Evolutionary conservation across 1,140 invertebrate genomes (phyloP).

Genomic region (Drosophila micromelanica): DNA sequence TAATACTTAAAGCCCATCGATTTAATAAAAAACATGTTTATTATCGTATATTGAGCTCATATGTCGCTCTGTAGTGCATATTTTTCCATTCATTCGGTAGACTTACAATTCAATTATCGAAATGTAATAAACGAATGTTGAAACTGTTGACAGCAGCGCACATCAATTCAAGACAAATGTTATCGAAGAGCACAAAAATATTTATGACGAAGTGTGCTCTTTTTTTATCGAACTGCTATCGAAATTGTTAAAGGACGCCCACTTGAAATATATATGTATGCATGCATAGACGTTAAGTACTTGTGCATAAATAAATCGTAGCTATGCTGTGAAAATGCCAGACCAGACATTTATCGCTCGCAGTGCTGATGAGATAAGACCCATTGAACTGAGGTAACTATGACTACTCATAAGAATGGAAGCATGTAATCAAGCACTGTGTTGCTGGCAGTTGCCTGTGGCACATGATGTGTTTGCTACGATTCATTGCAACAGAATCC

Average conservation of each 20-base stretch:
- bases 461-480: background rate
- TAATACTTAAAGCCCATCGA: no score
- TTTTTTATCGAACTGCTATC: slow-evolving; percentile 11
- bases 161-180: background rate
- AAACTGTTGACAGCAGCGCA: background rate
- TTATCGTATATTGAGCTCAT: no score
- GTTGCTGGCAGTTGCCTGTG: background rate
- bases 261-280: background rate
- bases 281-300: background rate
- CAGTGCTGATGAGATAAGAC: slow-evolving; percentile 1
- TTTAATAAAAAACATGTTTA: no score
- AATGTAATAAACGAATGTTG: background rate
- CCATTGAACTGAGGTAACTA: slow-evolving; percentile 6
- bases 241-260: slow-evolving; percentile 1
- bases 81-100: background rate
- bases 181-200: background rate
- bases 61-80: no score
- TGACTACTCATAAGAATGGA: background rate
- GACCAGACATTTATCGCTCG: slow-evolving; percentile 5
- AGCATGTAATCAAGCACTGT: slow-evolving; percentile 6
- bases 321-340: slow-evolving; percentile 2
- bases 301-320: slow-evolving; percentile 3
- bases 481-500: background rate
- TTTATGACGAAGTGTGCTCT: background rate
- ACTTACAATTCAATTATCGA: background rate